Evolutionary conservation across 1,140 invertebrate species (phyloP).

Genomic region (Zaprionus taronus): DNA sequence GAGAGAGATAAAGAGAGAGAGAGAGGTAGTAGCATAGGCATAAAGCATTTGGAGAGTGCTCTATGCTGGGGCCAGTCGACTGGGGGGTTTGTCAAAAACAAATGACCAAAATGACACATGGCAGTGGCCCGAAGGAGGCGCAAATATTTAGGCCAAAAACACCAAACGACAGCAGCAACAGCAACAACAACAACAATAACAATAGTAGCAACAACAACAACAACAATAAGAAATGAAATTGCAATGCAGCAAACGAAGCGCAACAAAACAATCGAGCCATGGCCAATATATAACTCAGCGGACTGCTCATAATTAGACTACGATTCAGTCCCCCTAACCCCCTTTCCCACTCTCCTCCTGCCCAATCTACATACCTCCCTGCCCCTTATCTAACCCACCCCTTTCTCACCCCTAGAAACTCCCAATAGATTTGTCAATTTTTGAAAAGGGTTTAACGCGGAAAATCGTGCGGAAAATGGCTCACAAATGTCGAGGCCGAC

Average conservation of each 20-base stretch:
- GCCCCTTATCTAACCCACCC: background rate
- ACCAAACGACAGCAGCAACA: background rate
- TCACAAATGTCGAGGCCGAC: conserved; percentile 28
- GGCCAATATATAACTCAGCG: conserved; percentile 35
- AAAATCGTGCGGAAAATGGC: conserved; percentile 72
- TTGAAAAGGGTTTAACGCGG: conserved; percentile 44
- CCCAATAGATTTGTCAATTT: conserved; percentile 52
- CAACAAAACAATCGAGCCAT: conserved; percentile 25
- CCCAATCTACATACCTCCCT: background rate
- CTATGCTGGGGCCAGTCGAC: conserved; percentile 43
- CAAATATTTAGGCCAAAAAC: conserved; percentile 66
- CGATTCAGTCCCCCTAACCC: background rate
- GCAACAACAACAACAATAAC: conserved; percentile 4
- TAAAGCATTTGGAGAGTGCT: conserved; percentile 10
- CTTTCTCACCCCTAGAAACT: background rate
- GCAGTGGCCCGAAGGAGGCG: conserved; percentile 23
- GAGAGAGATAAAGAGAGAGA: background rate
- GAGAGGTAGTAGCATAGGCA: background rate
- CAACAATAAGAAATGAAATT: conserved; percentile 33
- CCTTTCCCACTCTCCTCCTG: background rate
- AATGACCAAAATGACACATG: conserved; percentile 82
- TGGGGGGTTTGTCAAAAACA: conserved; percentile 73
- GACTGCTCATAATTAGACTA: conserved; percentile 44
- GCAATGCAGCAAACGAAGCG: conserved; percentile 13
- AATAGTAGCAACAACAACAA: background rate